phyloP scores from a whole-genome alignment of 2,888 invertebrate genomes.

The Furcula furcula region DNA sequence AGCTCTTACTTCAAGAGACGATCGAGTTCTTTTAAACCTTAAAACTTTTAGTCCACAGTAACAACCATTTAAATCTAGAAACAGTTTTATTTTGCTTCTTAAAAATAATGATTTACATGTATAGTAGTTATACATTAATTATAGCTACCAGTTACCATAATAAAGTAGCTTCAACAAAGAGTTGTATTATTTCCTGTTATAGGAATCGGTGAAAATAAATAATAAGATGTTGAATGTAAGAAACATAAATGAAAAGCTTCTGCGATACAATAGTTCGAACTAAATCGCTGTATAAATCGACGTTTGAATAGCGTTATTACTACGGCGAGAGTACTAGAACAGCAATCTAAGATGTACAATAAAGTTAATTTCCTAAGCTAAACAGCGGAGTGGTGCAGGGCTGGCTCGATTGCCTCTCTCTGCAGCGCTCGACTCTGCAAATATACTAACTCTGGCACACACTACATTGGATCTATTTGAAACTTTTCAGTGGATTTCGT shows the following conservation, averaged over 20 bases:
- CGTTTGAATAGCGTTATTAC: conserved; percentile 17
- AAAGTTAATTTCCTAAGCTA: conserved; percentile 62
- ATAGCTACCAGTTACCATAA: too few species aligned
- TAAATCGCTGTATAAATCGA: conserved; percentile 27
- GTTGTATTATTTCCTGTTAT: too few species aligned
- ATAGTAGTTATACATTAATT: too few species aligned
- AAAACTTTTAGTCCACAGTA: not conserved
- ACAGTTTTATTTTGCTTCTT: too few species aligned
- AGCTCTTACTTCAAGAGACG: not conserved
- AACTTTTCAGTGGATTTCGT: not conserved
- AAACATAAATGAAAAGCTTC: not conserved
- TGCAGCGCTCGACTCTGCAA: conserved; percentile 4
- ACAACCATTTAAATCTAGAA: too few species aligned
- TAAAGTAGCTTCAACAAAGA: too few species aligned
- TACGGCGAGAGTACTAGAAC: conserved; percentile 16
- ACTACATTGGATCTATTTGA: conserved; percentile 6
- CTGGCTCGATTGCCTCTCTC: conserved; percentile 2
- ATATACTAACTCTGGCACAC: conserved; percentile 6
- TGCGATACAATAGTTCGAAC: conserved; percentile 11
- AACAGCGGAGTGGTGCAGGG: conserved; percentile 28
- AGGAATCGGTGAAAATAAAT: too few species aligned
- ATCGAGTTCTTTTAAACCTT: not conserved
- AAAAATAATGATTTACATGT: too few species aligned
- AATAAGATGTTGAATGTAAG: not conserved
- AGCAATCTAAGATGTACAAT: conserved; percentile 52